phyloP scores from a whole-genome alignment of 2,797 vertebrate genomes.

The Neopelma chrysocephalum region DNA sequence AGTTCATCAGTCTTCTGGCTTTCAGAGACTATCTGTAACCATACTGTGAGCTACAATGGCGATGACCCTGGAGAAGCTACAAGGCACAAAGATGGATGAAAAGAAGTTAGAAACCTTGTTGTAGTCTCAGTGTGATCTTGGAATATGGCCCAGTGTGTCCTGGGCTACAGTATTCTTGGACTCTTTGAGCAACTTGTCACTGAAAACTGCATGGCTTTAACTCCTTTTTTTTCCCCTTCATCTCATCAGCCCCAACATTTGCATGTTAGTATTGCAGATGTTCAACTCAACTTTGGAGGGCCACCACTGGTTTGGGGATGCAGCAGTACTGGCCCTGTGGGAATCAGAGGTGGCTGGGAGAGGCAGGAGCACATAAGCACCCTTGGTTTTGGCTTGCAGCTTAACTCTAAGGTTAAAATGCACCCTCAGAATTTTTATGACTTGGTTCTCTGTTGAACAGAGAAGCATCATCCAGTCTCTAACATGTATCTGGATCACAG shows the following conservation, averaged over 20 bases:
- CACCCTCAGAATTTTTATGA: not conserved
- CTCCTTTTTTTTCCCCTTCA: not conserved
- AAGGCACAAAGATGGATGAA: not conserved
- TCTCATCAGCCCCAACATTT: not conserved
- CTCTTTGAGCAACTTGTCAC: not conserved
- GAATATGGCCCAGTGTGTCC: not conserved
- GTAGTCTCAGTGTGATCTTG: not conserved
- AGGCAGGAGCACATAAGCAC: not conserved
- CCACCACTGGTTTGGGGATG: not conserved
- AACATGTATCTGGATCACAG: not conserved
- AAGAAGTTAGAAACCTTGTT: not conserved
- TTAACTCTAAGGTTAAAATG: not conserved
- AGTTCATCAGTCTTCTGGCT: not conserved
- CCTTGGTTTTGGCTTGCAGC: not conserved
- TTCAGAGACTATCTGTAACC: not conserved
- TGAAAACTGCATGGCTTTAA: not conserved
- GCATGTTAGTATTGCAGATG: not conserved
- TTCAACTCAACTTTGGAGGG: not conserved
- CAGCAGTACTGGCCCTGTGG: not conserved
- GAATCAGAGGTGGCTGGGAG: not conserved
- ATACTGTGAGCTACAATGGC: not conserved
- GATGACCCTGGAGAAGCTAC: not conserved
- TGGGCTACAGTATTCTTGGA: not conserved
- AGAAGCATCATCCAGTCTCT: not conserved
- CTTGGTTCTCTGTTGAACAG: not conserved